phyloP scores from a whole-genome alignment of 2,797 vertebrate genomes.

The Epinephelus coioides region DNA sequence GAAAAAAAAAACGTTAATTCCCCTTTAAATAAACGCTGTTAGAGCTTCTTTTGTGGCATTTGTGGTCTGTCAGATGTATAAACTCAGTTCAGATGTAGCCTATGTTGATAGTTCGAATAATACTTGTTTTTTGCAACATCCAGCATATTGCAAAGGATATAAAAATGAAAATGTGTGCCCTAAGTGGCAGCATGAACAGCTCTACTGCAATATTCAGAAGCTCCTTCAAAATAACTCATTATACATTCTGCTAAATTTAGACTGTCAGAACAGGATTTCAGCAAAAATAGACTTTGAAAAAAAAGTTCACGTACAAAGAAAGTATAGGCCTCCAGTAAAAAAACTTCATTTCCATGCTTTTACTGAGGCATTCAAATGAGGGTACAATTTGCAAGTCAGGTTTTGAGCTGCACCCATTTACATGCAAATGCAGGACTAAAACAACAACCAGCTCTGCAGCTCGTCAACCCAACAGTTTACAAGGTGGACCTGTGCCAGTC shows the following conservation, averaged over 20 bases:
- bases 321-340: constrained; percentile 16
- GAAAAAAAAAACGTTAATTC: too few species aligned
- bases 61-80: neutral
- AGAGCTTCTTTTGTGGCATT: too few species aligned
- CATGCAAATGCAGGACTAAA: constrained; percentile 65
- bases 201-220: constrained; percentile 21
- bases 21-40: too few species aligned
- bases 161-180: neutral
- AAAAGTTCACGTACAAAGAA: neutral
- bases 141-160: neutral
- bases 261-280: constrained; percentile 18
- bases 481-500: constrained; percentile 30
- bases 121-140: neutral
- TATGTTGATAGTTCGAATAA: neutral
- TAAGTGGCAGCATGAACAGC: neutral
- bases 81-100: neutral
- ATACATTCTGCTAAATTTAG: constrained; percentile 57
- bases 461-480: constrained; percentile 18
- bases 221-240: constrained; percentile 45
- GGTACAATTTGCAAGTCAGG: constrained; percentile 51
- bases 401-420: constrained; percentile 50
- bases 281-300: constrained; percentile 23
- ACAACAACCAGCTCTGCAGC: constrained; percentile 30
- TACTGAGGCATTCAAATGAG: constrained; percentile 54
- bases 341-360: constrained; percentile 36